These are phyloP conservation scores for Drosophila guanche DNA, from an alignment of 1,140 invertebrate species.

Conservation along the genomic window DNA sequence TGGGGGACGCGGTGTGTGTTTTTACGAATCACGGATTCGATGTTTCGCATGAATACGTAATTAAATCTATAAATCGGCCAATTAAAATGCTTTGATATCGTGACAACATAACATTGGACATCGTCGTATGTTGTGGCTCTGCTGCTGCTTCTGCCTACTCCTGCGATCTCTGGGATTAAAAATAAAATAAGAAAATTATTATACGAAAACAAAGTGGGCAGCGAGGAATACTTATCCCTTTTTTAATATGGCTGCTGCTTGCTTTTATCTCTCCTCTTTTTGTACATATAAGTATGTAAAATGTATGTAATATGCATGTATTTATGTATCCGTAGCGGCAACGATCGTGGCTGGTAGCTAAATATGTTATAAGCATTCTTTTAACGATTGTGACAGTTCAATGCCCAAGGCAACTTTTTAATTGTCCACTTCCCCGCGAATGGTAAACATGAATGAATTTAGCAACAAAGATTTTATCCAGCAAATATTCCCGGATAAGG, in stretches of 20 bases:
- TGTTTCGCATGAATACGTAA: conserved; percentile 84
- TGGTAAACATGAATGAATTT: conserved; percentile 41
- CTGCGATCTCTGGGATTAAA: conserved; percentile 33
- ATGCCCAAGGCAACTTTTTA: conserved; percentile 42
- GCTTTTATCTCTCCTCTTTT: conserved; percentile 15
- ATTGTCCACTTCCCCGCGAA: conserved; percentile 26
- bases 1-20: conserved; percentile 79
- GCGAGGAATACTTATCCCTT: not conserved
- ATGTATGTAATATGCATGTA: conserved; percentile 11
- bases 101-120: conserved; percentile 84
- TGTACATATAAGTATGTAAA: conserved; percentile 4
- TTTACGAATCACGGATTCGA: conserved; percentile 84
- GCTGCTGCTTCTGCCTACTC: conserved; percentile 11
- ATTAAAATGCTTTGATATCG: conserved; percentile 84
- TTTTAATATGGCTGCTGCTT: not conserved
- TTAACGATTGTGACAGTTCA: conserved; percentile 65
- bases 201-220: conserved; percentile 59
- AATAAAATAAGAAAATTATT: conserved; percentile 73
- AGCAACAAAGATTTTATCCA: conserved; percentile 13
- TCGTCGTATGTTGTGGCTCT: conserved; percentile 53
- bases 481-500: conserved; percentile 1
- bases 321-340: conserved; percentile 16
- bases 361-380: conserved; percentile 72
- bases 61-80: conserved; percentile 84
- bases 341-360: conserved; percentile 33